Percentiles rank a stretch among this genome's conserved stretches.
phyloP scores from a whole-genome alignment of 64 coral and sea anemone species.

The Porites lutea region DNA sequence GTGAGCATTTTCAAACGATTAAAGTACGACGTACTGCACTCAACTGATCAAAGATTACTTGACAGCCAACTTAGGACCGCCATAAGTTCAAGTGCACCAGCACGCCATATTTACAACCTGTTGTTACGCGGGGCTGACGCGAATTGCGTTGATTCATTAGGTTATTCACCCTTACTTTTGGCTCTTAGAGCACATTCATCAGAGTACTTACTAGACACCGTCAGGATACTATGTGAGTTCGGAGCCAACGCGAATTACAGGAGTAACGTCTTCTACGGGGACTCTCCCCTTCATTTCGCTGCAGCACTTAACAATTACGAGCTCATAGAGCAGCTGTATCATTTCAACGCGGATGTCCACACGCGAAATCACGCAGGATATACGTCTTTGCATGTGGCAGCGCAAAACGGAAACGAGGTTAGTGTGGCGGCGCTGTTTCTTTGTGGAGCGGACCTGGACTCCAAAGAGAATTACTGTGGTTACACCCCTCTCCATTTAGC shows the following conservation, averaged over 20 bases:
- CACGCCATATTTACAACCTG: slow-evolving; percentile 1
- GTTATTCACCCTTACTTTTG: slow-evolving; percentile 62
- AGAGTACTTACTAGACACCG: slow-evolving; percentile 20
- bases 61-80: slow-evolving; percentile 34
- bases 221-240: slow-evolving; percentile 59
- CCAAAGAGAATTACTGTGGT: slow-evolving; percentile 69
- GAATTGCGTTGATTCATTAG: slow-evolving; percentile 62
- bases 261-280: slow-evolving; percentile 61
- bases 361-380: slow-evolving; percentile 78
- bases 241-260: slow-evolving; percentile 83
- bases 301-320: slow-evolving; percentile 3
- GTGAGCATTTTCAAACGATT: slow-evolving; percentile 31
- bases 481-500: slow-evolving; percentile 81
- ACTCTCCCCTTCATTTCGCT: slow-evolving; percentile 79
- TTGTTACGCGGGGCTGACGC: slow-evolving; percentile 72
- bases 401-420: slow-evolving; percentile 59
- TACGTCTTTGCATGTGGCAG: slow-evolving; percentile 77
- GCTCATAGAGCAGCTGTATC: slow-evolving; percentile 45
- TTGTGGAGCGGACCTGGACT: slow-evolving; percentile 64
- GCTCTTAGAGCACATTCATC: slow-evolving; percentile 19
- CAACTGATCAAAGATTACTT: background rate
- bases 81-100: slow-evolving; percentile 40
- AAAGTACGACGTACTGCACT: background rate
- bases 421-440: slow-evolving; percentile 59
- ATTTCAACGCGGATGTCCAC: slow-evolving; percentile 54